Evolutionary conservation across 2,797 vertebrate species (phyloP), one percentile per base, ranked within the genome.

Genomic region (Pipistrellus pipistrellus): DNA sequence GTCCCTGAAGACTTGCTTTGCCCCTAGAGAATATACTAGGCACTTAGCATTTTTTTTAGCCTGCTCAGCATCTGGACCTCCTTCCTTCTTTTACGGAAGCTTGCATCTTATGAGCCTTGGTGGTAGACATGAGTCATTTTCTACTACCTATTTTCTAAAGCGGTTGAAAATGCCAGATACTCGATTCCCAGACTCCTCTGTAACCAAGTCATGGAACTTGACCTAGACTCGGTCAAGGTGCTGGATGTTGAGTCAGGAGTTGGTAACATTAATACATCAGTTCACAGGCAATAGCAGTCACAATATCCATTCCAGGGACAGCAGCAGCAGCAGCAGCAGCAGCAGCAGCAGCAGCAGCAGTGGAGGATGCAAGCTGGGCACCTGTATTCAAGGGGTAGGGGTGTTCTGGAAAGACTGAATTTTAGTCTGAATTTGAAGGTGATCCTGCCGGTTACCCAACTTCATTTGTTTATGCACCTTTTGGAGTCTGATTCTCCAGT

Each of bases 41-140:
- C 12, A 44, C 13, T 35, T 18, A 66, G 23, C 23, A 41, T 32
- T 68, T 66, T 44, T 48, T 71, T 41, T 32, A 51, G 18, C 27
- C 27, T 72, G 21, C 38, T 59, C 13, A 8, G 32, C 21, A 76
- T 48, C 4, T 83, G 46, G 44, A 69, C 23, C 41, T 82, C 35
- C 30, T 90, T 53, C 20, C 4, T 72, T 89, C 46, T 89, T 78
- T 93, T 64, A 78, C 44, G 38, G 44, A 85, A 76, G 59, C 20
- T 32, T 53, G 21, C 6, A 87, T 88, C 41, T 84, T 57, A 80
- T 20, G 32, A 82, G 15, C 25, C 4, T 84, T 38, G 10, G 41
- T 59, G 38, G 13, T 21, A 85, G 21, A 38, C 44, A 85, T 30
- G 78, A 57, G 13, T 7, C 18, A 55, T 73, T 87, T 82, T 38